Percentiles rank a stretch among this genome's conserved stretches.
phyloP scores from a whole-genome alignment of 2,113 vertebrate species.

The Salvator merianae region DNA sequence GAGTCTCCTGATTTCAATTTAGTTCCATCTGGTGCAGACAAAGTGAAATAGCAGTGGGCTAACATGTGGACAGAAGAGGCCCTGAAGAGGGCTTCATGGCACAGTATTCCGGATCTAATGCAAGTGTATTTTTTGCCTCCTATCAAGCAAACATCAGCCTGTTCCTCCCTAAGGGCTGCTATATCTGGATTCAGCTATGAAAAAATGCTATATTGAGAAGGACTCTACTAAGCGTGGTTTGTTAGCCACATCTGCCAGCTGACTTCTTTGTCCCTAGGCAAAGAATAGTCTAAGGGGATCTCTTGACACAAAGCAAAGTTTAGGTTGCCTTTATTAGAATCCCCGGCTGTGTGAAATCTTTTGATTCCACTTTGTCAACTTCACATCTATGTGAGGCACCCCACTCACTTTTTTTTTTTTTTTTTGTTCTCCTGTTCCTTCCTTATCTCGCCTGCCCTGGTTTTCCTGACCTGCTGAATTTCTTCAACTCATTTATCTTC shows the following conservation, averaged over 20 bases:
- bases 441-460: constrained; percentile 17
- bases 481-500: constrained; percentile 39
- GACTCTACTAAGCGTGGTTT: not conserved
- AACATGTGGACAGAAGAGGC: too few relatives aligned
- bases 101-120: too few relatives aligned
- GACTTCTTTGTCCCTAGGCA: constrained; percentile 8
- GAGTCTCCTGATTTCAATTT: too few relatives aligned
- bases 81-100: too few relatives aligned
- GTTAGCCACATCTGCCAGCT: not conserved
- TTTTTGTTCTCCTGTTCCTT: not conserved
- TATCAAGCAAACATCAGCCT: constrained; percentile 7
- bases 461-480: constrained; percentile 36
- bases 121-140: constrained; percentile 18
- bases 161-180: not conserved
- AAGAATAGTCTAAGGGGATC: not conserved
- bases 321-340: constrained; percentile 33
- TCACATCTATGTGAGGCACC: not conserved
- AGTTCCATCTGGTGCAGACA: too few relatives aligned
- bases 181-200: constrained; percentile 25
- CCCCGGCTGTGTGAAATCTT: constrained; percentile 26
- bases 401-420: too few relatives aligned
- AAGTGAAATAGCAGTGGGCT: too few relatives aligned
- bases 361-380: constrained; percentile 6
- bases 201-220: constrained; percentile 15
- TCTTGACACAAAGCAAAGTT: not conserved